Percentiles rank a stretch among this genome's conserved stretches.
Evolutionary conservation across 2,797 vertebrate genomes (phyloP).

Genomic region (Scomberomorus guttatus): DNA sequence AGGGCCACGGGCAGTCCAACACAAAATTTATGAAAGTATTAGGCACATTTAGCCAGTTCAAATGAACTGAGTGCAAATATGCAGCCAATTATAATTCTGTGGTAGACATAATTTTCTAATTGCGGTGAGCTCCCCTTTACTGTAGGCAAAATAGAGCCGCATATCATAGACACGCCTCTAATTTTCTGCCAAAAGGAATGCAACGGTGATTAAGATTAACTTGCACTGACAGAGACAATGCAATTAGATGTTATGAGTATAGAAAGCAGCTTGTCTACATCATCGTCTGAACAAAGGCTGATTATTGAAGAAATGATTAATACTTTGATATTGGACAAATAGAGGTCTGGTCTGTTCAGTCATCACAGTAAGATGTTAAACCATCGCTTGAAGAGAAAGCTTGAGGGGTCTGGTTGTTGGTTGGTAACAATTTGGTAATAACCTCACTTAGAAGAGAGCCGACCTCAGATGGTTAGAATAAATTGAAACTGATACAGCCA

Average conservation of each 20-base stretch:
- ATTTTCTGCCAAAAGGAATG: constrained; percentile 70
- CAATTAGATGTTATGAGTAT: constrained; percentile 77
- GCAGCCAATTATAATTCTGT: constrained; percentile 44
- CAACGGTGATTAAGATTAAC: constrained; percentile 66
- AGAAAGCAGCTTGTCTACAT: constrained; percentile 77
- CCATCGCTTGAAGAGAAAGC: too few relatives aligned
- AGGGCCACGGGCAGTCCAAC: constrained; percentile 55
- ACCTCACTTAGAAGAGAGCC: too few relatives aligned
- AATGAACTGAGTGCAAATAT: constrained; percentile 59
- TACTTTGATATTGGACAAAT: too few relatives aligned
- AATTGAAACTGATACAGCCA: too few relatives aligned
- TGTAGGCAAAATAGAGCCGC: constrained; percentile 53
- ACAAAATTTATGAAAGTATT: constrained; percentile 74
- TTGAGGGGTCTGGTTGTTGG: not conserved
- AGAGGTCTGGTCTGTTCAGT: too few relatives aligned
- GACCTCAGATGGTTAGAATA: too few relatives aligned
- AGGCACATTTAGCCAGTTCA: constrained; percentile 57
- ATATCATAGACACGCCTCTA: constrained; percentile 64
- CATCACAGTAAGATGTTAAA: too few relatives aligned
- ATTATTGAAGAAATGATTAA: constrained; percentile 16
- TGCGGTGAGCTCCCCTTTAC: constrained; percentile 41
- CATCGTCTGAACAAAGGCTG: constrained; percentile 78
- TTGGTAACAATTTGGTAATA: too few relatives aligned
- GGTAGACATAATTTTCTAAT: constrained; percentile 50
- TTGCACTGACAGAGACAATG: constrained; percentile 69